Conservation (phyloP, 1,140 invertebrate species). For the Asobara japonica region DNA sequence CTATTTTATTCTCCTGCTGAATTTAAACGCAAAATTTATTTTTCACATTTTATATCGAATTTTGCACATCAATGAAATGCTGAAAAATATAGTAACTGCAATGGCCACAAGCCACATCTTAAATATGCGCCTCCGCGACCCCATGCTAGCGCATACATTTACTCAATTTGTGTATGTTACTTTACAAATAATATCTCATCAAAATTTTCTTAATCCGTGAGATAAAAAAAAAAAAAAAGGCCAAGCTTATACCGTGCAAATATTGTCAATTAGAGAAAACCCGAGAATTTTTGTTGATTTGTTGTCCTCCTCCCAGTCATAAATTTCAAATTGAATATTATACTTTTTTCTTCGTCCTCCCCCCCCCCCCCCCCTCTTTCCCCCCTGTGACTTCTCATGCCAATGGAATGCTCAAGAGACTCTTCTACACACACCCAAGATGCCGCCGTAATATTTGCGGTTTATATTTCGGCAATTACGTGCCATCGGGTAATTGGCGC, state of each 20-base stretch:
- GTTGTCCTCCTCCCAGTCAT: background rate
- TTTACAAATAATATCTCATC: too few species aligned
- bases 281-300: background rate
- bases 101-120: background rate
- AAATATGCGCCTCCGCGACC: background rate
- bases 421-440: background rate
- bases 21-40: too few species aligned
- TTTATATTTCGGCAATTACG: slow-evolving; percentile 26
- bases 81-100: background rate
- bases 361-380: background rate
- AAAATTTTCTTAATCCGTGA: background rate
- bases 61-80: background rate
- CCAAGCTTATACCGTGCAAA: background rate
- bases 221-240: background rate
- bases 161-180: too few species aligned
- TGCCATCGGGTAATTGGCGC: slow-evolving; percentile 1
- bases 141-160: background rate
- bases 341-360: too few species aligned
- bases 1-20: too few species aligned
- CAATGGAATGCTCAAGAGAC: background rate
- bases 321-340: slow-evolving; percentile 3
- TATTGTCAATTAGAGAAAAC: background rate
- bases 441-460: slow-evolving; percentile 20
- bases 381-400: background rate
- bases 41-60: too few species aligned